Base-by-base conservation (phyloP, 1,140 invertebrate species). In the Brachionus sp. region DNA sequence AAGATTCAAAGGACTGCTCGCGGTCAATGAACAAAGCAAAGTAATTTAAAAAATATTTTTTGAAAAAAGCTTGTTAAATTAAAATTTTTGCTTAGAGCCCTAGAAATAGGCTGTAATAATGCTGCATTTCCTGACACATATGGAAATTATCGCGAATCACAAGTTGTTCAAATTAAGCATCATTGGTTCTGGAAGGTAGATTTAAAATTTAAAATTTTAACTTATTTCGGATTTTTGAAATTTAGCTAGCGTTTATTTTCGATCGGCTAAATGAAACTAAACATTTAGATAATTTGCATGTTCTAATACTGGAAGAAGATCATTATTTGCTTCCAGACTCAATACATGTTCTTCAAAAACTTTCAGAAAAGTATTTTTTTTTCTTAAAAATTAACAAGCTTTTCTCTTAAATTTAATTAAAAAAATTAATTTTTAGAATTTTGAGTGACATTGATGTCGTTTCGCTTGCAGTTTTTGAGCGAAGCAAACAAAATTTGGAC, bases 151-250 rank as follows among this genome's bases (percentile, higher is more conserved):
- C 90, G 97, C 68, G 96, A 98, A 88, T 95, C 96, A 3, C 95
- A 95, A 86, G 97, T 97, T 86, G 95, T 95, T 0, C 97, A 99
- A 89, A 98, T 96, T 0, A 99, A 99, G 88, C 96, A 98, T 88
- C 97, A 99, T 86, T 99, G 97, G 97, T 98, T 97, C 93, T 99
- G 97, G 96, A 99, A 98, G 88, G 90, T 91, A 87, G 86, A 85
- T 77, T 25, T 50, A n/a, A 23, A 23, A 25, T 5, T n/a, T 6
- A 6, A 3, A 23, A 73, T 19, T 35, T 25, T 42, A 12, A 44
- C 16, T 16, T n/a, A 42, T 19, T 73, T 42, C 19, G n/a, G 13
- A 13, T 73, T 73, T 37, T 0, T 42, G 12, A 16, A 42, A 7
- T 42, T 4, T 10, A 75, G 70, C 42, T 75, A 12, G 19, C 39